These are phyloP conservation scores for Nyctibius bracteatus DNA, from an alignment of 2,113 vertebrate species.

Conservation along the genomic window DNA sequence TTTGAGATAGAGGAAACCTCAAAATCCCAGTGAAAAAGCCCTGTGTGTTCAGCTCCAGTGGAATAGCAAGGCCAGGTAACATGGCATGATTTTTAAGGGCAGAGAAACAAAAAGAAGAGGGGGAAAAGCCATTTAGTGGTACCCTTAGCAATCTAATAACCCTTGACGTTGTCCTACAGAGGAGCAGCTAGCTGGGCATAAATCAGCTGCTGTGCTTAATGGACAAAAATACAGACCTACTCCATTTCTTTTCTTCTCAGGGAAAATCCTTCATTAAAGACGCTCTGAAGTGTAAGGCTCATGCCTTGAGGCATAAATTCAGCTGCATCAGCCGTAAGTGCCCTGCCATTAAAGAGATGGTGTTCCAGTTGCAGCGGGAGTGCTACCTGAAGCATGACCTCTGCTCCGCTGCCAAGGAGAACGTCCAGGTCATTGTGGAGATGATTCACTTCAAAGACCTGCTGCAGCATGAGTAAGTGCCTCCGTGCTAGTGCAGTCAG, in stretches of 20 bases:
- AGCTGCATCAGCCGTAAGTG: slow-evolving; percentile 99
- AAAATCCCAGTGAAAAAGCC: not conserved
- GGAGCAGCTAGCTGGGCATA: slow-evolving; percentile 50
- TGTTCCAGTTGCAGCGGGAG: slow-evolving; percentile 94
- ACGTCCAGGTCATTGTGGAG: slow-evolving; percentile 94
- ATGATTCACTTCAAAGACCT: slow-evolving; percentile 99
- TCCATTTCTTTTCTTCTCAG: slow-evolving; percentile 71
- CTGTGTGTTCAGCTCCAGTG: not conserved
- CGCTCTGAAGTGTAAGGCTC: slow-evolving; percentile 95
- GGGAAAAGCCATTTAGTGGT: not conserved
- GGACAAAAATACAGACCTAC: slow-evolving; percentile 39
- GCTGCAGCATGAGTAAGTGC: slow-evolving; percentile 93
- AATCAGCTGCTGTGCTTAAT: slow-evolving; percentile 56
- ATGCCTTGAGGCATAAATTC: slow-evolving; percentile 93
- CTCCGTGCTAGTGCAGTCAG: slow-evolving; percentile 33
- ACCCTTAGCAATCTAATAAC: slow-evolving; percentile 21
- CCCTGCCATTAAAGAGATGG: slow-evolving; percentile 96
- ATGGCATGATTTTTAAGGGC: not conserved
- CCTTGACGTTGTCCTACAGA: slow-evolving; percentile 24
- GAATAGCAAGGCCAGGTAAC: not conserved
- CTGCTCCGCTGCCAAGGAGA: slow-evolving; percentile 93
- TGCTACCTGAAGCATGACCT: slow-evolving; percentile 97
- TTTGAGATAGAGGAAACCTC: not conserved
- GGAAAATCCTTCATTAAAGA: slow-evolving; percentile 99
- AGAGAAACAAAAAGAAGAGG: not conserved